A percentile compares a stretch with the other conserved stretches of the same genome.
Evolutionary conservation across 1,140 invertebrate species (phyloP).

Genomic region (Halictus rubicundus): DNA sequence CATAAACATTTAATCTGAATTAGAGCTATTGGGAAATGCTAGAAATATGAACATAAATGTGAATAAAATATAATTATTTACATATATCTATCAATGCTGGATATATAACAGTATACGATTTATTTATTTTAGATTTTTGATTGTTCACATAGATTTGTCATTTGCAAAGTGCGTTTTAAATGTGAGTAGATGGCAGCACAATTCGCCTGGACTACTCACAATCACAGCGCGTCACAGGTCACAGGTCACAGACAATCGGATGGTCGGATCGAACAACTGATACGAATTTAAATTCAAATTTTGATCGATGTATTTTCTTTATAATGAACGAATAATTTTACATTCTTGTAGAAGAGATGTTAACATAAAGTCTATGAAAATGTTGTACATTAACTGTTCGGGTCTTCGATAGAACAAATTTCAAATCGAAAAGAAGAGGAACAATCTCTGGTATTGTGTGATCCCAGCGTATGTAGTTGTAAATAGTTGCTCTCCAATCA

Average conservation of each 20-base stretch:
- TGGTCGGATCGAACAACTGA: neutral
- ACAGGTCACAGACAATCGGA: too few relatives aligned
- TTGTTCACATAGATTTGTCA: neutral
- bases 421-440: neutral
- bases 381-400: neutral
- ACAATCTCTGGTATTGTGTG: too few relatives aligned
- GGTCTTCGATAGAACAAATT: neutral
- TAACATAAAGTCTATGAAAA: neutral
- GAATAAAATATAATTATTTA: neutral
- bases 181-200: slow-evolving; percentile 31
- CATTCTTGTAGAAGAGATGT: neutral
- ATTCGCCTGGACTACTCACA: neutral
- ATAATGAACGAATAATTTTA: neutral
- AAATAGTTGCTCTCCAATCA: slow-evolving; percentile 7
- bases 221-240: neutral
- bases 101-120: neutral
- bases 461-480: slow-evolving; percentile 1
- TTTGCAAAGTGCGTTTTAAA: neutral
- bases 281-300: slow-evolving; percentile 29
- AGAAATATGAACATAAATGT: neutral
- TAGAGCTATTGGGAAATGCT: too few relatives aligned
- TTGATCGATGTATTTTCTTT: neutral
- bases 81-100: neutral
- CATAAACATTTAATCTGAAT: neutral
- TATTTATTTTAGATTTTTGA: too few relatives aligned